phyloP scores from a whole-genome alignment of 2,797 vertebrate species.

The Podarcis siculus region DNA sequence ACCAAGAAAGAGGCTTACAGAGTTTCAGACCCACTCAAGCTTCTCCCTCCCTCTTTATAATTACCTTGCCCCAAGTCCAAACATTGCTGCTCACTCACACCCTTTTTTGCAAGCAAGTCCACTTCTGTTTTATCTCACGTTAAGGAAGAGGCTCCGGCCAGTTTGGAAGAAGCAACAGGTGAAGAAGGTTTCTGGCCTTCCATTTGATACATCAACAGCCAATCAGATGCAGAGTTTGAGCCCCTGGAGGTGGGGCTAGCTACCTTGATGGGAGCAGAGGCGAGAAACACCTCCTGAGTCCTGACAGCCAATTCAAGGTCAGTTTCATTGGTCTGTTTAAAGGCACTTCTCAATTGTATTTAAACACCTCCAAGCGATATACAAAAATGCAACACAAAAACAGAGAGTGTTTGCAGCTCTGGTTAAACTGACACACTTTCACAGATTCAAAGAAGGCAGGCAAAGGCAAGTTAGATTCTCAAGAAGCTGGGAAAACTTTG shows the following conservation, averaged over 20 bases:
- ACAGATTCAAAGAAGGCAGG: no score
- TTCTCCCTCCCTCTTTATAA: neutral
- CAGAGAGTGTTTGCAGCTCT: no score
- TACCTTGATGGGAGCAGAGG: accelerated
- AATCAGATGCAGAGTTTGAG: slow-evolving; percentile 40
- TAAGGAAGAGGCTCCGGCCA: neutral
- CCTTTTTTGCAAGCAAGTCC: neutral
- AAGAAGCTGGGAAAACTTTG: no score
- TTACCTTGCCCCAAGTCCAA: slow-evolving; percentile 30
- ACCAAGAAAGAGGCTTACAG: neutral
- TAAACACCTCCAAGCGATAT: no score
- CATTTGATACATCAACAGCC: slow-evolving; percentile 34
- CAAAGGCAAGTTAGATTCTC: no score
- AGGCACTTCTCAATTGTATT: no score
- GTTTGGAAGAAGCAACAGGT: neutral
- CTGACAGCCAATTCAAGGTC: neutral
- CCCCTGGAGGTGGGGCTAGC: neutral
- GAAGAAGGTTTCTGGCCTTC: neutral
- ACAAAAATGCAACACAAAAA: no score
- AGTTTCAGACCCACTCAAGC: neutral
- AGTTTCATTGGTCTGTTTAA: no score
- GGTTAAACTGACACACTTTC: no score
- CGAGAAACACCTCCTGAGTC: neutral
- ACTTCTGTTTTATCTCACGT: neutral
- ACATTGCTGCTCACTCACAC: neutral